These are phyloP conservation scores for Imbricaverruca yamaguchii DNA, from an alignment of 2,888 invertebrate species.

Conservation along the genomic window DNA sequence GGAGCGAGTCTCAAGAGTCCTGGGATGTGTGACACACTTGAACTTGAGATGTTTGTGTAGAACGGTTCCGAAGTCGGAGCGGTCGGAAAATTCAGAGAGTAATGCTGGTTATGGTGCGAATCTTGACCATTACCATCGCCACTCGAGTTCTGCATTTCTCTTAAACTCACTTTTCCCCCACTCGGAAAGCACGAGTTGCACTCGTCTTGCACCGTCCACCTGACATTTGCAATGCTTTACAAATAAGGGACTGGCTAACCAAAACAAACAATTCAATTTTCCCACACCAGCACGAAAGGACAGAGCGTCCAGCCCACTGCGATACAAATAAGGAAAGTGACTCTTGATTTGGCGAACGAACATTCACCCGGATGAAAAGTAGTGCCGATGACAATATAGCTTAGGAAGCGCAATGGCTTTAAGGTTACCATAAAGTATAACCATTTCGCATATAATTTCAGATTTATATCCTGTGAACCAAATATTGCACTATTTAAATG, in stretches of 20 bases:
- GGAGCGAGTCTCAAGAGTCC: neutral
- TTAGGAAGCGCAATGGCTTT: no score
- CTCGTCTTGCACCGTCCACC: neutral
- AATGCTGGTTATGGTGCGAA: neutral
- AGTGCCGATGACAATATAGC: neutral
- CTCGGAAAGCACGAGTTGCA: neutral
- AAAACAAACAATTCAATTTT: conserved; percentile 16
- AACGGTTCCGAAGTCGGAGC: neutral
- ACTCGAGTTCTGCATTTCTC: conserved; percentile 22
- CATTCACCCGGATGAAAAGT: neutral
- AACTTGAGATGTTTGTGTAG: neutral
- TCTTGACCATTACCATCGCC: conserved; percentile 19
- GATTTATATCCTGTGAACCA: no score
- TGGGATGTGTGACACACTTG: neutral
- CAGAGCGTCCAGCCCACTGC: neutral
- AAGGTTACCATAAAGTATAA: no score
- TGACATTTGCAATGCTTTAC: conserved; percentile 20
- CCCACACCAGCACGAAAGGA: neutral
- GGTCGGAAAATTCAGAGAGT: conserved; percentile 12
- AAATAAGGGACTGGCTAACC: conserved; percentile 18
- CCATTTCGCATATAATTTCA: no score
- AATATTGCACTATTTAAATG: no score
- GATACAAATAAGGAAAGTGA: conserved; percentile 21
- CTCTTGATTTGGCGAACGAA: conserved; percentile 22
- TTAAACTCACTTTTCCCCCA: conserved; percentile 9